Base-by-base conservation (phyloP, 2,797 vertebrate genomes). In the Fistularia commersonii region DNA sequence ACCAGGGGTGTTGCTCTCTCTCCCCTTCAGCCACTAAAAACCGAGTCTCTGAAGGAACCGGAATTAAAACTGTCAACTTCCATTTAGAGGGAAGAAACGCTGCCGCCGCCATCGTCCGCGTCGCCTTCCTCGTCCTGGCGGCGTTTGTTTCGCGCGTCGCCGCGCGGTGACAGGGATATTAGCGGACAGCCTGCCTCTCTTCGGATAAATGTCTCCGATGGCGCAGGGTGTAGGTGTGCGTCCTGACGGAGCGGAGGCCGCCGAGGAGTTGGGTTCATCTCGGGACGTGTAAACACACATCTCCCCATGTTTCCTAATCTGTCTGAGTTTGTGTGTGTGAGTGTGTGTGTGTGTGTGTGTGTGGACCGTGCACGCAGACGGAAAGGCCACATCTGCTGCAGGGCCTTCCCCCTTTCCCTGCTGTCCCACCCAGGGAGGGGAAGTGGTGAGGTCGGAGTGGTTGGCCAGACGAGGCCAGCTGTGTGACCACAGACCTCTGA, bases 351-450 rank as follows among this genome's bases (percentile, higher is more conserved):
- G 38, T 9, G 38, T 37, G 50, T 56, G 61, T 61, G 75, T 43
- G 51, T 7, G 9, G 52, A 44, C 51, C 61, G 76, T 68, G 72
- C 55, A 65, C 72, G 82, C 50, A 66, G 64, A 75, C 65, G 77
- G 64, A 66, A 77, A 66, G 59, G 69, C 76, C 77, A 77, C 76
- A 85, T 82, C 76, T 83, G 73, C 64, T 69, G 64, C 58, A 67
- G 58, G 74, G 68, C 69, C 54, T 57, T 64, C 68, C 83, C 65
- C 66, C 68, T 72, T 41, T 11, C 42, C 60, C 80, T 78, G 74
- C 79, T 80, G 89, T 89, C 87, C 89, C 88, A 91, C 88, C 88
- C 89, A 91, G 83, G 54, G 83, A 88, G 85, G 83, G 87, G 88
- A 90, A 88, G 86, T 88, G 80, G 82, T 87, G 87, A 89, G 87